Conservation (phyloP, 1,140 invertebrate genomes). For the Cydia fagiglandana region DNA sequence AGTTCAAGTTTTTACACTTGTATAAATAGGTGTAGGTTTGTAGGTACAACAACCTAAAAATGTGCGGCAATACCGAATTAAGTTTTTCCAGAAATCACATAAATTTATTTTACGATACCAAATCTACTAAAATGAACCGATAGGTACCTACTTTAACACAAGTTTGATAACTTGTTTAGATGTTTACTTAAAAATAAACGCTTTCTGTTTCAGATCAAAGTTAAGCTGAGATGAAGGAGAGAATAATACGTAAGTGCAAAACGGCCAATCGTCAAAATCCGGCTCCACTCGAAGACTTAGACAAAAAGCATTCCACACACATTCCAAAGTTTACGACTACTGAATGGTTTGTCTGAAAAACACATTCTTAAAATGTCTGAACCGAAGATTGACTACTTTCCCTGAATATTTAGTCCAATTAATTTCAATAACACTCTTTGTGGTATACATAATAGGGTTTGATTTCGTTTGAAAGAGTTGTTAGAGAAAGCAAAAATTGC, state of each 20-base stretch:
- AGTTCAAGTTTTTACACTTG: too few species aligned
- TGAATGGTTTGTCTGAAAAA: constrained; percentile 35
- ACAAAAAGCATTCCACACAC: constrained; percentile 36
- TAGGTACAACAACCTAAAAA: too few species aligned
- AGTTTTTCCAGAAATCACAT: too few species aligned
- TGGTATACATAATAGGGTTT: neutral
- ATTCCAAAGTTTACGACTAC: constrained; percentile 37
- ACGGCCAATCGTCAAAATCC: constrained; percentile 14
- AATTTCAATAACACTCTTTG: neutral
- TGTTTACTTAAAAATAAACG: constrained; percentile 28
- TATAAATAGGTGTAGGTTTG: too few species aligned
- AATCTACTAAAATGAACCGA: neutral
- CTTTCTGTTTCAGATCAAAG: constrained; percentile 52
- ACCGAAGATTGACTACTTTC: constrained; percentile 20
- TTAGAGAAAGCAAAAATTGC: constrained; percentile 1
- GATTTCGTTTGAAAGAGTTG: constrained; percentile 3
- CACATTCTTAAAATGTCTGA: constrained; percentile 31
- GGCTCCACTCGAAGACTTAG: constrained; percentile 30
- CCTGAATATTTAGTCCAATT: neutral
- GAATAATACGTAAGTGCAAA: constrained; percentile 52
- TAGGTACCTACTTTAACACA: neutral
- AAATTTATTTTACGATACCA: neutral
- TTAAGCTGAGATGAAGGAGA: constrained; percentile 62
- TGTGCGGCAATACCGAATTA: too few species aligned
- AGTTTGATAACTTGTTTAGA: constrained; percentile 1